Conservation (phyloP, 2,797 vertebrate genomes). For the Acanthis flammea region DNA sequence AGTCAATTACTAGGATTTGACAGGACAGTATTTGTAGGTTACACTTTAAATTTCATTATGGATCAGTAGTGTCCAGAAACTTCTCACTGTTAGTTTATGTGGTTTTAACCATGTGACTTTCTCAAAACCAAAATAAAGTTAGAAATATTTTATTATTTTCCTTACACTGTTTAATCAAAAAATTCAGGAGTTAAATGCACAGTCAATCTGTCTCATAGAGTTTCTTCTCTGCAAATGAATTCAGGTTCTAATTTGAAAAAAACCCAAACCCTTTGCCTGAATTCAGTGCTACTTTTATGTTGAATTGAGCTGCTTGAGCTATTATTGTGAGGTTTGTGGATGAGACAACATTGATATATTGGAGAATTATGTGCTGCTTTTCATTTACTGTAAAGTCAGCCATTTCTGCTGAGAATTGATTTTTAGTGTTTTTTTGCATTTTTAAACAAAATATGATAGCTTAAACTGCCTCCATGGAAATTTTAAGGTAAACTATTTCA, state of each 20-base stretch:
- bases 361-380: background rate
- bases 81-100: background rate
- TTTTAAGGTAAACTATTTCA: background rate
- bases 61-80: background rate
- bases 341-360: background rate
- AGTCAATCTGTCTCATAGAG: background rate
- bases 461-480: background rate
- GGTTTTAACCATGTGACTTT: background rate
- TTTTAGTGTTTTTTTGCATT: background rate
- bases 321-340: background rate
- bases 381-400: background rate
- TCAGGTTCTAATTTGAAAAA: background rate
- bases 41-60: background rate
- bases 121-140: background rate
- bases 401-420: background rate
- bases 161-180: background rate
- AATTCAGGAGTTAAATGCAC: background rate
- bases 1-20: background rate
- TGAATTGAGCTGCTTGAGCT: background rate
- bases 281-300: background rate
- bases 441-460: background rate
- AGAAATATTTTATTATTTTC: background rate
- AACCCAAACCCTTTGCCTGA: fast-evolving
- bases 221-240: background rate
- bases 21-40: background rate